These are phyloP conservation scores for Bungarus multicinctus DNA, from an alignment of 2,113 vertebrate genomes.

Conservation along the genomic window DNA sequence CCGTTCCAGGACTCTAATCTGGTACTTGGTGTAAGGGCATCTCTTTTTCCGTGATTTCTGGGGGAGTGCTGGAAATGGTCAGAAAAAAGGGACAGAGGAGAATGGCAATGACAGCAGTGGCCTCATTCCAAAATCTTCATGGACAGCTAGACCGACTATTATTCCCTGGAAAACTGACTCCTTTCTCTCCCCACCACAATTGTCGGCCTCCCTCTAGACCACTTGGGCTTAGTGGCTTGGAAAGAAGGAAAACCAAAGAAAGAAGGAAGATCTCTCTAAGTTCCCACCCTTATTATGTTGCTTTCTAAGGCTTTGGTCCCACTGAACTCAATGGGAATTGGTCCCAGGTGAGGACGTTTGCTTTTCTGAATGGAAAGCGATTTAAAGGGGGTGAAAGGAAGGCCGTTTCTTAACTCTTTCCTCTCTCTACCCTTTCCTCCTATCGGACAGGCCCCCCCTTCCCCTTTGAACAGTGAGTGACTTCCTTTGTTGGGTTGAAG, in stretches of 20 bases:
- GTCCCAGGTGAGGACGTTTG: not conserved
- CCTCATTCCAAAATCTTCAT: constrained; percentile 1
- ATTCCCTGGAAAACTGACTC: constrained; percentile 43
- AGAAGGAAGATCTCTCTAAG: not conserved
- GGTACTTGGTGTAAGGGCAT: constrained; percentile 97
- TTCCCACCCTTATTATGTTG: not conserved
- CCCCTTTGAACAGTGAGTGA: no score
- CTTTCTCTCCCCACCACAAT: not conserved
- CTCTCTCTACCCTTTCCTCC: not conserved
- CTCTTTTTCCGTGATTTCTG: constrained; percentile 95
- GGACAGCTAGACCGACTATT: no score
- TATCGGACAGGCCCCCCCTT: not conserved
- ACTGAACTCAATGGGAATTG: not conserved
- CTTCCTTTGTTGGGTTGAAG: not conserved
- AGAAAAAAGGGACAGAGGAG: not conserved
- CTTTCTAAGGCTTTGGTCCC: not conserved
- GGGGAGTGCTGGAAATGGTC: constrained; percentile 73
- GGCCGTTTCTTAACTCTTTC: not conserved
- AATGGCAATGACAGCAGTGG: not conserved
- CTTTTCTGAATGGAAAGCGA: not conserved
- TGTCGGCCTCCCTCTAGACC: not conserved
- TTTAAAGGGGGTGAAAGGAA: not conserved
- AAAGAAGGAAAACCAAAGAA: no score
- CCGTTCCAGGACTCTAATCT: constrained; percentile 99
- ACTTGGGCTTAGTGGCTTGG: not conserved